Evolutionary conservation across 2,797 vertebrate species (phyloP).

Genomic region (Tarsius wallacei): DNA sequence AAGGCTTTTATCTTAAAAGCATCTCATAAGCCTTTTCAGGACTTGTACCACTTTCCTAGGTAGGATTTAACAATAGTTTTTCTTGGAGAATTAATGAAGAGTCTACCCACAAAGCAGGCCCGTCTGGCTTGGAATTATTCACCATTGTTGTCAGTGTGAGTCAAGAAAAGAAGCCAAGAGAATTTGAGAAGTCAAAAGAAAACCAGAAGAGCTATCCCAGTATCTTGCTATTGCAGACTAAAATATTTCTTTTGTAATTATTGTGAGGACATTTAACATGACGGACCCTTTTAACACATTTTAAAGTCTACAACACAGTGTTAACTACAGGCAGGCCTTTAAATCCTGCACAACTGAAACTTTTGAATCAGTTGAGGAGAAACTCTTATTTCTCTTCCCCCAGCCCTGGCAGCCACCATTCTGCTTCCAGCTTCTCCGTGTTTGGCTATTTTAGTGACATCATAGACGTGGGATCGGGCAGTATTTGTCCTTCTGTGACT

Average conservation of each 20-base stretch:
- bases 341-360: not conserved
- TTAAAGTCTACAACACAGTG: not conserved
- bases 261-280: not conserved
- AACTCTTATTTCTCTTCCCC: not conserved
- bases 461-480: not conserved
- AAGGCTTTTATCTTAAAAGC: not conserved
- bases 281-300: not conserved
- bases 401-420: not conserved
- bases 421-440: not conserved
- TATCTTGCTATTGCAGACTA: not conserved
- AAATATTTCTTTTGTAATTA: not conserved
- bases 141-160: not conserved
- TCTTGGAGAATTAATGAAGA: not conserved
- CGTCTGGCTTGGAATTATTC: conserved; percentile 49
- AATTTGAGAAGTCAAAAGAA: conserved; percentile 39
- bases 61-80: not conserved
- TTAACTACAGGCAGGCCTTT: not conserved
- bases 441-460: not conserved
- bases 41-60: not conserved
- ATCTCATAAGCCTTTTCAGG: not conserved
- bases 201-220: not conserved
- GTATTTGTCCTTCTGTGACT: conserved; percentile 20
- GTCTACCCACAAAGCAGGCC: not conserved
- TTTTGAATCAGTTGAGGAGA: not conserved
- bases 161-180: conserved; percentile 42